phyloP scores from a whole-genome alignment of 2,797 vertebrate genomes.

The Periparus ater region DNA sequence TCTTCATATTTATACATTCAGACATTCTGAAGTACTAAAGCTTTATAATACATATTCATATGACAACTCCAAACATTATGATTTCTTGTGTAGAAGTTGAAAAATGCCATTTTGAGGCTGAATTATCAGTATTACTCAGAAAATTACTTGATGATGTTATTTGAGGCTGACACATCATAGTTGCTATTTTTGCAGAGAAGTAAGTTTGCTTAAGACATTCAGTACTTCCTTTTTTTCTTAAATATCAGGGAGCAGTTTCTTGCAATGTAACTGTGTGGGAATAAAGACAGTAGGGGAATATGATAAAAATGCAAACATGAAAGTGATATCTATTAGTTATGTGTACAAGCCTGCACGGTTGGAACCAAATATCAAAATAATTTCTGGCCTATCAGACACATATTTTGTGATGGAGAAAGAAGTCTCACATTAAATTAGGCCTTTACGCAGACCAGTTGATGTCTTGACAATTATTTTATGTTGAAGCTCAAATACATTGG shows the following conservation, averaged over 20 bases:
- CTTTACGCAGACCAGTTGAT: background rate
- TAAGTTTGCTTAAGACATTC: background rate
- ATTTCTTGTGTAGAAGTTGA: conserved; percentile 13
- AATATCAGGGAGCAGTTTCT: background rate
- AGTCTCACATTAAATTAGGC: background rate
- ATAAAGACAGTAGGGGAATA: background rate
- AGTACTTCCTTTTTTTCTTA: background rate
- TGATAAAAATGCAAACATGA: background rate
- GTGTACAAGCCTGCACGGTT: background rate
- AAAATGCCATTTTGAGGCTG: conserved; percentile 5
- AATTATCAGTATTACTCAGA: conserved; percentile 11
- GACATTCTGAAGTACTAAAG: background rate
- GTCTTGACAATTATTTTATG: background rate
- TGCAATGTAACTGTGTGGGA: background rate
- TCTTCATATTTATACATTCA: background rate
- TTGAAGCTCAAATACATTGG: background rate
- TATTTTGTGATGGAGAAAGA: background rate
- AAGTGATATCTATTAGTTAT: background rate
- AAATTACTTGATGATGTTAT: background rate
- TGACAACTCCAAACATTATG: background rate
- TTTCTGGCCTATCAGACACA: background rate
- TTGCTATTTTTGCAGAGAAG: background rate
- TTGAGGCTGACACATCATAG: background rate
- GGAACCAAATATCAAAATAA: background rate
- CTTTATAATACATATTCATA: background rate